These are phyloP conservation scores for Rhynchomys soricoides DNA, from an alignment of 2,113 vertebrate species.

Conservation along the genomic window DNA sequence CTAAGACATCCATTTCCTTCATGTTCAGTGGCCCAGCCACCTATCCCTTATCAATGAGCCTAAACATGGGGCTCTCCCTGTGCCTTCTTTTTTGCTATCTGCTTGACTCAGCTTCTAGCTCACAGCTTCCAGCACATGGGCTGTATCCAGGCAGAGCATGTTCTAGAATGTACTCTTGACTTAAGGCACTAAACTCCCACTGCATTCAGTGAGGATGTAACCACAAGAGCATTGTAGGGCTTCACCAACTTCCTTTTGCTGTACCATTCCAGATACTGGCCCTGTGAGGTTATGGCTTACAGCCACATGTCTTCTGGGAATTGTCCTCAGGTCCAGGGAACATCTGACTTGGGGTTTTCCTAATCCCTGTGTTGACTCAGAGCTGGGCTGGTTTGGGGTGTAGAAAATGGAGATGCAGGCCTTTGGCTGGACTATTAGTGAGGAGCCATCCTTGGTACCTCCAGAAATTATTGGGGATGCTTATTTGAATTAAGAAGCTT, in stretches of 20 bases:
- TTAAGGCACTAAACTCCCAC: not conserved
- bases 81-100: not conserved
- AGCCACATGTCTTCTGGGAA: not conserved
- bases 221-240: rapidly evolving
- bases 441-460: not conserved
- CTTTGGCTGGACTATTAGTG: rapidly evolving
- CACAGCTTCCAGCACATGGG: not conserved
- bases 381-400: not conserved
- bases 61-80: too few relatives aligned
- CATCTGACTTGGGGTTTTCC: not conserved
- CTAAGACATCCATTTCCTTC: too few relatives aligned
- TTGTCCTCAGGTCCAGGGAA: not conserved
- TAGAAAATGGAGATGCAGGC: not conserved
- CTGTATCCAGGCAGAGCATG: too few relatives aligned
- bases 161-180: not conserved
- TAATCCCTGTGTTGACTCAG: not conserved
- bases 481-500: not conserved
- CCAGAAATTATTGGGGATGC: not conserved
- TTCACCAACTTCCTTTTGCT: not conserved
- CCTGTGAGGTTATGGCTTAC: not conserved
- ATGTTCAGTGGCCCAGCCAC: not conserved
- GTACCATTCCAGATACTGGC: not conserved
- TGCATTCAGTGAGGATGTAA: not conserved
- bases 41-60: not conserved
- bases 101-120: too few relatives aligned